Percentiles rank a stretch among this genome's conserved stretches.
phyloP scores from a whole-genome alignment of 2,797 vertebrate genomes.

The Falco peregrinus region DNA sequence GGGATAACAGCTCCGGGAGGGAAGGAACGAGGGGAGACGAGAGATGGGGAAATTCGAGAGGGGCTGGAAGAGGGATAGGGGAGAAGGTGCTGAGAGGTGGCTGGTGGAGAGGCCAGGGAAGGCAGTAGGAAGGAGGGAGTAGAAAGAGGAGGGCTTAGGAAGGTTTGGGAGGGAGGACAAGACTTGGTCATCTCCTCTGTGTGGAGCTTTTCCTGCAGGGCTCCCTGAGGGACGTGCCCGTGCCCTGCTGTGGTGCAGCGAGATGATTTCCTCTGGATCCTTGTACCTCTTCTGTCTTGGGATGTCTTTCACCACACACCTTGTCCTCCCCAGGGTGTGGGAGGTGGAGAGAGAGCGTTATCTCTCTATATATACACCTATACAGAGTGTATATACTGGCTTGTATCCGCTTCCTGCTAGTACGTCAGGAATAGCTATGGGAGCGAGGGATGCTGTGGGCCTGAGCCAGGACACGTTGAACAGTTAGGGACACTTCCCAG shows the following conservation, averaged over 20 bases:
- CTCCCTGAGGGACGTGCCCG: rapidly evolving
- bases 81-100: background rate
- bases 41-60: background rate
- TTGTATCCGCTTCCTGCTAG: background rate
- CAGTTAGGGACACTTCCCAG: background rate
- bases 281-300: rapidly evolving
- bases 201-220: rapidly evolving
- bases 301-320: background rate
- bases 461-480: background rate
- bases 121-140: no score
- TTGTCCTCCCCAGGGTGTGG: background rate
- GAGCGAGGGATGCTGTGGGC: no score
- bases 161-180: background rate
- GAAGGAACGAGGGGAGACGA: background rate
- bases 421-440: background rate
- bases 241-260: background rate
- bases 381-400: rapidly evolving
- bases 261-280: background rate
- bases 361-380: rapidly evolving
- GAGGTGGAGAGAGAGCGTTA: background rate
- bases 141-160: background rate
- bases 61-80: background rate
- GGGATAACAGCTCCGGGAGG: background rate
- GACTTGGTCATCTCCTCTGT: background rate
- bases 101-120: background rate